Evolutionary conservation across 2,797 vertebrate species (phyloP).

Genomic region (Pterois miles): DNA sequence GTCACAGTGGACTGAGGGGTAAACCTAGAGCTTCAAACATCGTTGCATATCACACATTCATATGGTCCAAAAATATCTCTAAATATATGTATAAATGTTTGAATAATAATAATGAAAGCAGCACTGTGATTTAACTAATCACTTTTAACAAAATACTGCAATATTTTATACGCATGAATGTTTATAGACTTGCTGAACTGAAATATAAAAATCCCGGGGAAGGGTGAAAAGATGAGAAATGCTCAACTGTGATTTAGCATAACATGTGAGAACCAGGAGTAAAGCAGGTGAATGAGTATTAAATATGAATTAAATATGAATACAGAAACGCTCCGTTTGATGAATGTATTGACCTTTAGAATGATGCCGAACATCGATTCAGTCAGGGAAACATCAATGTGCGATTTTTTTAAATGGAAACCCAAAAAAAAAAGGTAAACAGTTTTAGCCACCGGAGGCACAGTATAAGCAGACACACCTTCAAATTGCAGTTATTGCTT

Average conservation of each 20-base stretch:
- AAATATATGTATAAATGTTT: background rate
- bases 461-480: background rate
- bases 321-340: background rate
- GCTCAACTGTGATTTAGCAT: background rate
- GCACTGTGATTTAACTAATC: background rate
- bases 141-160: background rate
- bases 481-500: background rate
- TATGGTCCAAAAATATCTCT: background rate
- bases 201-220: background rate
- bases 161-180: background rate
- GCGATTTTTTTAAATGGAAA: background rate
- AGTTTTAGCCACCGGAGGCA: background rate
- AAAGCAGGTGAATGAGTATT: background rate
- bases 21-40: background rate
- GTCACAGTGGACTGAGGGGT: background rate
- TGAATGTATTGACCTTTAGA: background rate
- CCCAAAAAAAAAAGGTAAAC: background rate
- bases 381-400: background rate
- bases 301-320: background rate
- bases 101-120: background rate
- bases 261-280: background rate
- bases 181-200: background rate
- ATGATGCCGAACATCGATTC: background rate
- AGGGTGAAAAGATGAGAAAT: background rate
- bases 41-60: slow-evolving; percentile 8